A percentile compares a stretch with the other conserved stretches of the same genome.
Evolutionary conservation across 2,888 invertebrate species (phyloP).

Genomic region (Strigamia crassipes): DNA sequence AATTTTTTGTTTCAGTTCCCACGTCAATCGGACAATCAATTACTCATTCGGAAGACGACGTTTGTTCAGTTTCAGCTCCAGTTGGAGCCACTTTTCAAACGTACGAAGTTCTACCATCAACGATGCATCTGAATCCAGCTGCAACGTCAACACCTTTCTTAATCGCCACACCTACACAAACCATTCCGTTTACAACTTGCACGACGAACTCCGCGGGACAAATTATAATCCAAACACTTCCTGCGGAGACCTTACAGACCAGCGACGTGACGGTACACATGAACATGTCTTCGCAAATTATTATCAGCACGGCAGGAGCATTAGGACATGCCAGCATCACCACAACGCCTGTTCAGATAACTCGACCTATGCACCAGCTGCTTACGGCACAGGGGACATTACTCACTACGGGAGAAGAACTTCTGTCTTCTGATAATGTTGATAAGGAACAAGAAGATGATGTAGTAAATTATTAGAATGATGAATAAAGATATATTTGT

Average conservation of each 20-base stretch:
- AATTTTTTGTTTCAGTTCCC: not conserved
- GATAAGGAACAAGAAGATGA: not conserved
- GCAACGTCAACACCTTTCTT: constrained; percentile 51
- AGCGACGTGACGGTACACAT: constrained; percentile 55
- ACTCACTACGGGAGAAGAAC: not conserved
- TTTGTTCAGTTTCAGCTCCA: not conserved
- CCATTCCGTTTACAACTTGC: constrained; percentile 51
- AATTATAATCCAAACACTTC: constrained; percentile 55
- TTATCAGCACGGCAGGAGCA: constrained; percentile 50
- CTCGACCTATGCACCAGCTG: not conserved
- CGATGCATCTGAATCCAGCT: constrained; percentile 49
- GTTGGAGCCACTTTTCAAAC: constrained; percentile 50
- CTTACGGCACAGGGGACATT: not conserved
- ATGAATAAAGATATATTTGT: not conserved
- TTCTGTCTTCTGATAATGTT: not conserved
- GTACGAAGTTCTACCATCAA: constrained; percentile 51
- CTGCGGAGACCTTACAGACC: constrained; percentile 3
- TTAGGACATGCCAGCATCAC: not conserved
- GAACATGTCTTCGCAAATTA: constrained; percentile 54
- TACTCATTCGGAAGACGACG: not conserved
- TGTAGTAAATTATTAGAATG: not conserved
- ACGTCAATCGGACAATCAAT: constrained; percentile 6
- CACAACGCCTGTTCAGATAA: not conserved
- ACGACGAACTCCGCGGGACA: constrained; percentile 54
- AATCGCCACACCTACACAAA: constrained; percentile 49